Conservation (phyloP, 2,797 vertebrate genomes). For the Antennarius maculatus region DNA sequence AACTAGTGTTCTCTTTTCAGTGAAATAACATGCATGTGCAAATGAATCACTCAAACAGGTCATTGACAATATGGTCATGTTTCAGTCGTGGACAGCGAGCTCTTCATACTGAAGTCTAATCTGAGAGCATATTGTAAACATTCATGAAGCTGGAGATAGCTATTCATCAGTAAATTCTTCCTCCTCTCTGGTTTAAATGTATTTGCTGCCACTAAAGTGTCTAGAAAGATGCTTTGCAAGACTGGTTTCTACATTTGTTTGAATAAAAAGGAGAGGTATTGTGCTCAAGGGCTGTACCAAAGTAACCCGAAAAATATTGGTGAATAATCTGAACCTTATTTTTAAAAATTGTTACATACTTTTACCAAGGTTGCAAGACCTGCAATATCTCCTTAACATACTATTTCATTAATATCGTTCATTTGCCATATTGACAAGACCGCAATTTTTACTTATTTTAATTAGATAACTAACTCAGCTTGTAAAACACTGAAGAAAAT, state of each 20-base stretch:
- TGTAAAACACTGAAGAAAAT: not conserved
- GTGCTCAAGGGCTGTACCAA: not conserved
- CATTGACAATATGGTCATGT: not conserved
- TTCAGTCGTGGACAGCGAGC: not conserved
- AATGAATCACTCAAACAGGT: not conserved
- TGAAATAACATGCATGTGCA: slow-evolving; percentile 15
- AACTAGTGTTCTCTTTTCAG: slow-evolving; percentile 2
- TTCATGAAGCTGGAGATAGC: not conserved
- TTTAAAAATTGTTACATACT: too few relatives aligned
- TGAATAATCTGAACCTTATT: too few relatives aligned
- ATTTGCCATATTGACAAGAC: too few relatives aligned
- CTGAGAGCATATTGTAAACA: not conserved
- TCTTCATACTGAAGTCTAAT: not conserved
- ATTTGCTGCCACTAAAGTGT: not conserved
- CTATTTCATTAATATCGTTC: too few relatives aligned
- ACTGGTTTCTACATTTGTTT: slow-evolving; percentile 1
- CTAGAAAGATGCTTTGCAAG: not conserved
- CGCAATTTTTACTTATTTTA: not conserved
- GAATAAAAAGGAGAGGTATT: not conserved
- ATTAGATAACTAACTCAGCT: not conserved
- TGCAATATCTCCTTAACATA: too few relatives aligned
- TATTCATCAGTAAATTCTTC: too few relatives aligned
- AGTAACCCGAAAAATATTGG: not conserved
- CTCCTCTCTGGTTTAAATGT: not conserved
- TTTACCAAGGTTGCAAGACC: too few relatives aligned